Evolutionary conservation across 2,888 invertebrate species (phyloP), one percentile per base, ranked within the genome.

Genomic region (Synergus gifuensis): DNA sequence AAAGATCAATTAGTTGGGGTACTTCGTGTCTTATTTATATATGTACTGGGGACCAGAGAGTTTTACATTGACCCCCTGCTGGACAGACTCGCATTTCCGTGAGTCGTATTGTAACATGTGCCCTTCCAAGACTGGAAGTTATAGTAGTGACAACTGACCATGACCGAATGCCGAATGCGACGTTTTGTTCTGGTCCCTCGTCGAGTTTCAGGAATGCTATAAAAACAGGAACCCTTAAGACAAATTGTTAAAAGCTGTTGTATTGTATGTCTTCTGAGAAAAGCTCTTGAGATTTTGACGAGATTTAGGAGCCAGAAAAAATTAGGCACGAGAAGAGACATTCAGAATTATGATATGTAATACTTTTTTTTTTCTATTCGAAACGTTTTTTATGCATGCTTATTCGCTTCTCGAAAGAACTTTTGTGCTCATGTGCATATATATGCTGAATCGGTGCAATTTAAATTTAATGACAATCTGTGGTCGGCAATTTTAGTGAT

Each of bases 381-480:
- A 4, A 12, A 49, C 49, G 16, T 49, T 4, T 12, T 16, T 49
- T 4, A 49, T 12, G 14, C 14, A 49, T 49, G 4, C 14, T 16
- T 4, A 4, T 54, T 16, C 12, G 16, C 16, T 54, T 54, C 49
- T 54, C 5, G 16, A 14, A 54, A 4, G 14, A 54, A 46, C 46
- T 46, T 46, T 11, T 46, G 46, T 46, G 11, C 46, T 9, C 12
- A 22, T 7, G 22, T 36, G 49, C 49, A 49, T 5, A 49, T 0
- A 54, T 62, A 18, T 22, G 60, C 60, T 62, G 22, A 62, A 62
- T 62, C 60, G 18, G 60, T 22, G 60, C 60, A 62, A 18, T 62
- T 58, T 62, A 11, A 62, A 62, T 62, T 18, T 11, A 22, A 22
- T 62, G 60, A 62, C 60, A 18, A 22, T 62, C 22, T 22, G 4